Conservation (phyloP, 1,140 invertebrate genomes). For the Teleogryllus occipitalis region DNA sequence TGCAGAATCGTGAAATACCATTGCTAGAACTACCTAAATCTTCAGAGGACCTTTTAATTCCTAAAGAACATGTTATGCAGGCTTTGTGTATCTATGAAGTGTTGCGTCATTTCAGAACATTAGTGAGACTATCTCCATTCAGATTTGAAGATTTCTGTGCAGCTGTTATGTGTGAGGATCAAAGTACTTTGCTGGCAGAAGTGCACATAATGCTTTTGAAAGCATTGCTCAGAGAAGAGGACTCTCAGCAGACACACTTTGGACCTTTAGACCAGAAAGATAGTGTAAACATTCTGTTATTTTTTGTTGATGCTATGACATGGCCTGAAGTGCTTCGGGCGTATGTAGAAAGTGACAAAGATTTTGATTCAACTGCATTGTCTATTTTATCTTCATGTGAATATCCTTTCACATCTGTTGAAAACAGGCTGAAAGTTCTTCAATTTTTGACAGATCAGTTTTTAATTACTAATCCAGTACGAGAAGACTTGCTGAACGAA, state of each 20-base stretch:
- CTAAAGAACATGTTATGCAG: conserved; percentile 67
- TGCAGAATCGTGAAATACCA: conserved; percentile 67
- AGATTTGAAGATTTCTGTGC: conserved; percentile 94
- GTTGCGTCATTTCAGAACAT: conserved; percentile 78
- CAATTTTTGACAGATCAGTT: conserved; percentile 90
- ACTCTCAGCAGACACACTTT: conserved; percentile 89
- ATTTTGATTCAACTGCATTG: conserved; percentile 63
- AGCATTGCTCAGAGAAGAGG: conserved; percentile 86
- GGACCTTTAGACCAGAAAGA: conserved; percentile 94
- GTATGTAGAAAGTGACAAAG: conserved; percentile 82
- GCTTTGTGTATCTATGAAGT: conserved; percentile 88
- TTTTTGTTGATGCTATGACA: conserved; percentile 85
- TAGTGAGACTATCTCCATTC: conserved; percentile 86
- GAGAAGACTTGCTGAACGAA: conserved; percentile 90
- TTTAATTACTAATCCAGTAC: conserved; percentile 82
- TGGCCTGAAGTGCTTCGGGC: conserved; percentile 86
- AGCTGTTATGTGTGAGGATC: conserved; percentile 82
- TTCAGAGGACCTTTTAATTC: conserved; percentile 82
- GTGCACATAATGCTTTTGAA: conserved; percentile 88
- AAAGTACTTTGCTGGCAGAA: conserved; percentile 81
- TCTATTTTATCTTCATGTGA: conserved; percentile 61
- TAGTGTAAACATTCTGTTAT: conserved; percentile 86
- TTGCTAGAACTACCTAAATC: conserved; percentile 69
- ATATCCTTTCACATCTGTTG: conserved; percentile 81
- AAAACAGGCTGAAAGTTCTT: conserved; percentile 76